Conservation (phyloP, 2,888 invertebrate species). For the Eumacrocentrus americanus region DNA sequence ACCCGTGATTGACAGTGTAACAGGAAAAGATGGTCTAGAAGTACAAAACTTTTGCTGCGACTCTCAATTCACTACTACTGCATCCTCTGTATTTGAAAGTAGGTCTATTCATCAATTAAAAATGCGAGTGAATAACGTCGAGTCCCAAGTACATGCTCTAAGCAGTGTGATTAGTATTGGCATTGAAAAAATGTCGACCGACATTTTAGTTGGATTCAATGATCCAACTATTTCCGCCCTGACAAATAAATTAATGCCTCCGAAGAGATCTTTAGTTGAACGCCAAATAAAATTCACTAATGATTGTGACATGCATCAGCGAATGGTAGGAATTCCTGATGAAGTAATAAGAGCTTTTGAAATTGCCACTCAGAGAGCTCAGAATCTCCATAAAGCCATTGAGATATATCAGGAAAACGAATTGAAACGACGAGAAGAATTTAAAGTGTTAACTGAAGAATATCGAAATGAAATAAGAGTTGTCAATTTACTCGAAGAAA, state of each 20-base stretch:
- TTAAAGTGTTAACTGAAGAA: background rate
- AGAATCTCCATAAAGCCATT: conserved; percentile 39
- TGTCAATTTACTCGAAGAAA: background rate
- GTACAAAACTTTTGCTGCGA: conserved; percentile 21
- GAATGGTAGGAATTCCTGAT: conserved; percentile 26
- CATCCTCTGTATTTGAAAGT: background rate
- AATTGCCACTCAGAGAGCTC: conserved; percentile 33
- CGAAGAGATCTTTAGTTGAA: background rate
- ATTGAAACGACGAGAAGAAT: background rate
- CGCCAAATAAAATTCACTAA: background rate
- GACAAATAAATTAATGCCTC: conserved; percentile 16
- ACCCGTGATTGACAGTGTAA: conserved; percentile 24
- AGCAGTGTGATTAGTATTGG: conserved; percentile 7
- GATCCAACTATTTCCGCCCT: conserved; percentile 2
- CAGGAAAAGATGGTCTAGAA: conserved; percentile 29
- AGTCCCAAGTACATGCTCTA: background rate
- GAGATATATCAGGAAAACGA: conserved; percentile 35
- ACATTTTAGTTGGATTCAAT: background rate
- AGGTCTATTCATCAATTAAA: background rate
- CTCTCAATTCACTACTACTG: conserved; percentile 15
- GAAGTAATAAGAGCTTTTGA: conserved; percentile 36
- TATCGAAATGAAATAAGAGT: background rate
- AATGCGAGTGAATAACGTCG: background rate
- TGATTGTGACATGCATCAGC: background rate
- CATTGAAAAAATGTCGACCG: conserved; percentile 3